A percentile compares a stretch with the other conserved stretches of the same genome.
Evolutionary conservation across 2,888 invertebrate species (phyloP).

Genomic region (Ferrisia virgata): DNA sequence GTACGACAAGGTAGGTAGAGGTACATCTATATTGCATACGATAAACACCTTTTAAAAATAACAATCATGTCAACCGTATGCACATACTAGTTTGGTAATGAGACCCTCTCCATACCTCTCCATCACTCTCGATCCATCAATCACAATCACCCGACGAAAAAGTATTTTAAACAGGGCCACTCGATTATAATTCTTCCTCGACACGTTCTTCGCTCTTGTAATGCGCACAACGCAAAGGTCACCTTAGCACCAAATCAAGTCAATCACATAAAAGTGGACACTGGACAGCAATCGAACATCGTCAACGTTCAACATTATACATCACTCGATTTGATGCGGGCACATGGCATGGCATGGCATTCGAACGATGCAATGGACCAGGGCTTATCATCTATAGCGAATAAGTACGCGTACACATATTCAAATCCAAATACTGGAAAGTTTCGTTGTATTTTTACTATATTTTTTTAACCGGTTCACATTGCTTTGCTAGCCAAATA

Average conservation of each 20-base stretch:
- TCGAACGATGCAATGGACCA: background rate
- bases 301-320: no score
- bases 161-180: background rate
- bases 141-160: no score
- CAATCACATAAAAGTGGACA: no score
- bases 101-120: background rate
- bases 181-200: background rate
- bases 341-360: background rate
- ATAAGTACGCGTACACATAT: no score
- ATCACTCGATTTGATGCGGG: background rate
- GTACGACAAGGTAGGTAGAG: background rate
- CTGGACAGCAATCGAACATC: no score
- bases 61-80: background rate
- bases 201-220: background rate
- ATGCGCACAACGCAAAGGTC: background rate
- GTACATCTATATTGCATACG: no score
- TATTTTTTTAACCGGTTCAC: slow-evolving; percentile 20
- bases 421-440: background rate
- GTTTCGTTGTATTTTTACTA: background rate
- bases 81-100: background rate
- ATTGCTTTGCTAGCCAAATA: no score
- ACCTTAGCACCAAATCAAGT: background rate
- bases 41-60: background rate
- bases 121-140: no score
- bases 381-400: background rate